Base-by-base conservation (phyloP, 1,140 invertebrate species). In the Anastrepha obliqua region DNA sequence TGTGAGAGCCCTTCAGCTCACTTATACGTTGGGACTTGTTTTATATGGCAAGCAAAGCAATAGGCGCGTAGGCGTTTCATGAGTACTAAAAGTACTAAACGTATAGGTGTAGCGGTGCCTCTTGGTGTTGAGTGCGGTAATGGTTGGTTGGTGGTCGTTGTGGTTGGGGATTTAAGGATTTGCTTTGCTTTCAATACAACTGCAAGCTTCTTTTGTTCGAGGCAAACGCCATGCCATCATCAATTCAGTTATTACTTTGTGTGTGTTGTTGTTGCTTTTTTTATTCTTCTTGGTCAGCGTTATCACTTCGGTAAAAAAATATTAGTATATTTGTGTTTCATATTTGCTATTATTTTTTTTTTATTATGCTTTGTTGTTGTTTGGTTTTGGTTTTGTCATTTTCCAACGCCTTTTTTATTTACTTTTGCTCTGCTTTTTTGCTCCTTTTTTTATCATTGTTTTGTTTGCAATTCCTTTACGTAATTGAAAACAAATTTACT, bases 401-500 rank as follows among this genome's bases (percentile, higher is more conserved):
- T 11, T 11, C 51, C 11, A 55, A 55, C 6, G 51, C 1, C 51
- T 8, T 11, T 29, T 44, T 74, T 74, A 74, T 74, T 74, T 74
- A 47, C 67, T n/a, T 74, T 74, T 17, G 11, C 7, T 15, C n/a
- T 47, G 42, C 29, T 70, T 17, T 67, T n/a, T 29, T 7, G 17
- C 7, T 17, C 5, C 15, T 55, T 81, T 55, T 44, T 47, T 81
- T 55, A n/a, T 55, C 47, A 81, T 81, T 81, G 51, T 58, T 81
- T 55, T 81, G 47, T 81, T 81, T 67, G 29, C 64, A 67, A 67
- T 29, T 67, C 20, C 20, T 67, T 67, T 81, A 42, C n/a, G 47
- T 81, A 81, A 81, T 81, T 81, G 74, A 81, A 81, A 81, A 81
- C 74, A 51, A 81, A 81, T 55, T 81, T 55, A 81, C 44, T 20